These are phyloP conservation scores for Parochlus steinenii DNA, from an alignment of 2,888 invertebrate genomes.

Conservation along the genomic window DNA sequence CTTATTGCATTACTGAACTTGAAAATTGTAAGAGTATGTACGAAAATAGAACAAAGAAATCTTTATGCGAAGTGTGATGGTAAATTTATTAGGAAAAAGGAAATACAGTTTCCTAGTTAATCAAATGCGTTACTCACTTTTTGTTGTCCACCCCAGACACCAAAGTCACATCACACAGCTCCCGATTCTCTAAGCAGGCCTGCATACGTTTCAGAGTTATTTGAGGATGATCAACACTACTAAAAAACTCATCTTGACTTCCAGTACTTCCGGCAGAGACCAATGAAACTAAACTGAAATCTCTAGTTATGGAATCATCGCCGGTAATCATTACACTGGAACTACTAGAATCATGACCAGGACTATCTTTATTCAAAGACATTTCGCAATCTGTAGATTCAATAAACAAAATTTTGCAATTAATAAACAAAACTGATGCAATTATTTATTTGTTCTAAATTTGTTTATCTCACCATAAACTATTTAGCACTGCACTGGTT, in stretches of 20 bases:
- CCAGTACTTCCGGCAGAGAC: conserved; percentile 50
- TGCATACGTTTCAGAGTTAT: conserved; percentile 67
- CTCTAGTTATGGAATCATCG: conserved; percentile 45
- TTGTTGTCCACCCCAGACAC: conserved; percentile 55
- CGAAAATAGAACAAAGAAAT: background rate
- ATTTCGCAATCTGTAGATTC: no score
- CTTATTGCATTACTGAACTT: background rate
- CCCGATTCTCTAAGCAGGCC: conserved; percentile 60
- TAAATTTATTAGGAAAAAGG: conserved; percentile 6
- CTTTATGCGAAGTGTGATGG: background rate
- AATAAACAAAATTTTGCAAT: no score
- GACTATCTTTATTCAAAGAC: conserved; percentile 31
- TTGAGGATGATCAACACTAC: conserved; percentile 65
- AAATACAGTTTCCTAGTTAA: conserved; percentile 5
- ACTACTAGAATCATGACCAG: conserved; percentile 28
- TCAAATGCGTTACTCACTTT: conserved; percentile 30
- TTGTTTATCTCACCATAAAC: no score
- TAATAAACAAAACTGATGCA: no score
- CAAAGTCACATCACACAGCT: conserved; percentile 75
- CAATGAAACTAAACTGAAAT: conserved; percentile 47
- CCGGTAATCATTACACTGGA: conserved; percentile 24
- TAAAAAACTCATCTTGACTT: conserved; percentile 65
- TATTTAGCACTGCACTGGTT: no score
- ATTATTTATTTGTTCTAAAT: no score
- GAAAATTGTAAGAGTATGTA: background rate